These are phyloP conservation scores for Schizopygopsis malacanthus DNA, from an alignment of 2,797 vertebrate species.

Conservation along the genomic window DNA sequence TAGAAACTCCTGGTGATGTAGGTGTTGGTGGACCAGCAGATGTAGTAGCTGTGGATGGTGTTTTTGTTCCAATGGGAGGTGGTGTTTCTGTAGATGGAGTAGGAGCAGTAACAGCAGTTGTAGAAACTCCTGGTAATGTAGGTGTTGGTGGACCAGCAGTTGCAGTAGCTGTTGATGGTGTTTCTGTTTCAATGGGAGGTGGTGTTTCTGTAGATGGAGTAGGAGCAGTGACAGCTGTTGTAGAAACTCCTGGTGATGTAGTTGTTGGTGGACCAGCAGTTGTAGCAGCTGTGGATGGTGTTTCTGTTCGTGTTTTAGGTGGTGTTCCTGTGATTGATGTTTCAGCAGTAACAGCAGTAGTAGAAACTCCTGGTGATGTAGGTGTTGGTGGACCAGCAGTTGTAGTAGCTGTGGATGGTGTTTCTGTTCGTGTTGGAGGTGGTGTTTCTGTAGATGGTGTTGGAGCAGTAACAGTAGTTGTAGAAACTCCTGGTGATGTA, in stretches of 20 bases:
- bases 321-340: neutral
- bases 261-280: neutral
- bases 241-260: fast-evolving
- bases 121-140: too few species aligned
- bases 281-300: neutral
- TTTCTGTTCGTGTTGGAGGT: neutral
- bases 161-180: too few species aligned
- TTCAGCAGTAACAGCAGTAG: neutral
- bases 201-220: too few species aligned
- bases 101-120: too few species aligned
- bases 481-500: neutral
- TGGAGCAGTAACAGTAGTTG: neutral
- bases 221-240: too few species aligned
- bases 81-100: too few species aligned
- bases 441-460: neutral
- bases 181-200: too few species aligned
- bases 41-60: too few species aligned
- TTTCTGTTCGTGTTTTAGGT: neutral
- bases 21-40: too few species aligned
- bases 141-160: too few species aligned
- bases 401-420: neutral
- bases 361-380: neutral
- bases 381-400: neutral
- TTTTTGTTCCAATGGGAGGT: too few species aligned
- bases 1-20: too few species aligned